A percentile compares a stretch with the other conserved stretches of the same genome.
Evolutionary conservation across 2,888 invertebrate species (phyloP).

Genomic region (Folsomia candida): DNA sequence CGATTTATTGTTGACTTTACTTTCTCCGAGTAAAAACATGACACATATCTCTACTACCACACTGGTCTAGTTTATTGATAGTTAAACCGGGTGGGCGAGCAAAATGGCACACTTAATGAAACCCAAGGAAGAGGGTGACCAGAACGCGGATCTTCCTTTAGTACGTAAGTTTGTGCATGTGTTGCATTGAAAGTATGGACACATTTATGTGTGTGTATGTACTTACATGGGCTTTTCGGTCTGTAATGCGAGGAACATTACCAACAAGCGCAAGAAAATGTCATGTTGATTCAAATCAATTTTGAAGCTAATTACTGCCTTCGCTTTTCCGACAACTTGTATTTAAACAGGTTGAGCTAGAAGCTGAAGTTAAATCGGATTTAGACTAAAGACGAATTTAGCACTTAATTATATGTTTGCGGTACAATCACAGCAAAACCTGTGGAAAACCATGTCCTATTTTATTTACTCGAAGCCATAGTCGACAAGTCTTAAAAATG

Average conservation of each 20-base stretch:
- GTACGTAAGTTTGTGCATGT: too few relatives aligned
- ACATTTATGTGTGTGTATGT: too few relatives aligned
- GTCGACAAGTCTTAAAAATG: neutral
- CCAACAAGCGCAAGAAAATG: neutral
- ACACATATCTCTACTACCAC: too few relatives aligned
- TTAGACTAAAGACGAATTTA: neutral
- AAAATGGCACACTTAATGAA: too few relatives aligned
- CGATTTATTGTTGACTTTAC: neutral
- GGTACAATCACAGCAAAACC: neutral
- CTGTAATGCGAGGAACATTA: too few relatives aligned
- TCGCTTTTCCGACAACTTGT: slow-evolving; percentile 1
- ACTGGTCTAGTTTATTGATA: too few relatives aligned
- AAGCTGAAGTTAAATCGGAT: neutral
- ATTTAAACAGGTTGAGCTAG: neutral
- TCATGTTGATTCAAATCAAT: slow-evolving; percentile 5
- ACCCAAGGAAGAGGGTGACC: too few relatives aligned
- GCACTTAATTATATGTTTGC: neutral
- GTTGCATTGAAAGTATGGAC: too few relatives aligned
- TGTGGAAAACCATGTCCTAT: neutral
- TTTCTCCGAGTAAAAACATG: too few relatives aligned
- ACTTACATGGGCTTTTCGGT: too few relatives aligned
- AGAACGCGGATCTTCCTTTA: too few relatives aligned
- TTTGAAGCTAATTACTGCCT: slow-evolving; percentile 8
- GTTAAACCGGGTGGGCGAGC: too few relatives aligned
- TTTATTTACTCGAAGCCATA: neutral